Conservation (phyloP, 2,888 invertebrate species). For the Cosmopolites sordidus region DNA sequence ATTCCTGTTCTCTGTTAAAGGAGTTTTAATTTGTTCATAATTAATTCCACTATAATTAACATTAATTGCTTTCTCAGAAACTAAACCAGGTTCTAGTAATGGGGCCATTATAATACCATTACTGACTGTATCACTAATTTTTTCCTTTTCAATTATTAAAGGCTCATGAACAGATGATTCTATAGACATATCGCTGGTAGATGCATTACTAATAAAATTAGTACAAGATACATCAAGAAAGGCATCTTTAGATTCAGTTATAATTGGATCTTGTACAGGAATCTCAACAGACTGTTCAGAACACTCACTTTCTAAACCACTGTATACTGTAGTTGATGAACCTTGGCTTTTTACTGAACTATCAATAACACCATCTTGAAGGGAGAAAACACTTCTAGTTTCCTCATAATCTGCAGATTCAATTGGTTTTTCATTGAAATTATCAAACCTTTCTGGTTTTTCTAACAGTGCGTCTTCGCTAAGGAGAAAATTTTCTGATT, state of each 20-base stretch:
- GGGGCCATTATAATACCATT: conserved; percentile 4
- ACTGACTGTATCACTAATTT: not conserved
- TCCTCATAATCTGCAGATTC: conserved; percentile 30
- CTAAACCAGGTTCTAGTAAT: not conserved
- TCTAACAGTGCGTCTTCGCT: conserved; percentile 45
- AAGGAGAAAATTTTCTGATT: conserved; percentile 35
- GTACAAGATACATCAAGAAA: not conserved
- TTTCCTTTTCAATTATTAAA: conserved; percentile 13
- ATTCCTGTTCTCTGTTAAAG: not conserved
- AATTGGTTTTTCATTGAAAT: conserved; percentile 18
- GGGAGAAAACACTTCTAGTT: conserved; percentile 27
- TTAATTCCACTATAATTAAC: not conserved
- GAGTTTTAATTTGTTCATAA: not conserved
- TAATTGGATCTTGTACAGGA: conserved; percentile 27
- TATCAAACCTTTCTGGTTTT: conserved; percentile 33
- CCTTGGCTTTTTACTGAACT: conserved; percentile 26
- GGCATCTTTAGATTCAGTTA: not conserved
- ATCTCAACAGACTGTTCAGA: conserved; percentile 30
- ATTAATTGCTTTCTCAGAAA: not conserved
- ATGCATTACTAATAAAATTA: not conserved
- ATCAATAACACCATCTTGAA: conserved; percentile 31
- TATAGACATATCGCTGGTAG: conserved; percentile 21
- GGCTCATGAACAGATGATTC: conserved; percentile 11
- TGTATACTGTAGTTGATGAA: conserved; percentile 21
- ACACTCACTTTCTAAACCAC: conserved; percentile 33